Percentiles rank a stretch among this genome's conserved stretches.
phyloP scores from a whole-genome alignment of 2,113 vertebrate genomes.

The Chloropsis hardwickii region DNA sequence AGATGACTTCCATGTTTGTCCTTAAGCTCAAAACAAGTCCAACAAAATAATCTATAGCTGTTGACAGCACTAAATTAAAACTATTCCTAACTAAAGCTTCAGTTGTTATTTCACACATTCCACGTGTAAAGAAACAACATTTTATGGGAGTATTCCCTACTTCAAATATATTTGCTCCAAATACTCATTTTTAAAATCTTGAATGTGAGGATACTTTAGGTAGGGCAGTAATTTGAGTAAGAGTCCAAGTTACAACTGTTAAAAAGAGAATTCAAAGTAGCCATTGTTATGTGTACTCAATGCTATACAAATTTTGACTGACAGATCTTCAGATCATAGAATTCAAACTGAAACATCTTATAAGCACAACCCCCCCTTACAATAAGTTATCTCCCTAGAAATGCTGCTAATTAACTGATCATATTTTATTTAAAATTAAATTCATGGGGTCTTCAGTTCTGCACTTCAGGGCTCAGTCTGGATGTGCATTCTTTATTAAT shows the following conservation, averaged over 20 bases:
- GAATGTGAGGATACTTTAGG: background rate
- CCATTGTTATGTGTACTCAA: background rate
- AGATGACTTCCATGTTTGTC: background rate
- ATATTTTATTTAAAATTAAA: background rate
- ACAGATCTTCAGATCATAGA: background rate
- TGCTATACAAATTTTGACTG: background rate
- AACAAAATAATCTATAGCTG: background rate
- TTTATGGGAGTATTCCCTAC: background rate
- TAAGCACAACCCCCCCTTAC: background rate
- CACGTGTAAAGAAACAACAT: background rate
- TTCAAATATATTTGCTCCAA: background rate
- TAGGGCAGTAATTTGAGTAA: background rate
- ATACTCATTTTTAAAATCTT: background rate
- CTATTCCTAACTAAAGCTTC: background rate
- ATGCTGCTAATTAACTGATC: background rate
- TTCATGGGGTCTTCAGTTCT: background rate
- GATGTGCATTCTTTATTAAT: background rate
- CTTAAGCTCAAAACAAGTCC: background rate
- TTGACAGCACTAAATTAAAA: background rate
- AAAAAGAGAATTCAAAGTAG: background rate
- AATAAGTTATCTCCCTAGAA: background rate
- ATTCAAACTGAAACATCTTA: background rate
- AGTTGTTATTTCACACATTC: background rate
- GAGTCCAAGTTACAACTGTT: background rate
- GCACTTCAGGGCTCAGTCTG: background rate